Percentiles rank a stretch among this genome's conserved stretches.
Evolutionary conservation across 1,140 invertebrate genomes (phyloP).

Genomic region (Nasonia vitripennis): DNA sequence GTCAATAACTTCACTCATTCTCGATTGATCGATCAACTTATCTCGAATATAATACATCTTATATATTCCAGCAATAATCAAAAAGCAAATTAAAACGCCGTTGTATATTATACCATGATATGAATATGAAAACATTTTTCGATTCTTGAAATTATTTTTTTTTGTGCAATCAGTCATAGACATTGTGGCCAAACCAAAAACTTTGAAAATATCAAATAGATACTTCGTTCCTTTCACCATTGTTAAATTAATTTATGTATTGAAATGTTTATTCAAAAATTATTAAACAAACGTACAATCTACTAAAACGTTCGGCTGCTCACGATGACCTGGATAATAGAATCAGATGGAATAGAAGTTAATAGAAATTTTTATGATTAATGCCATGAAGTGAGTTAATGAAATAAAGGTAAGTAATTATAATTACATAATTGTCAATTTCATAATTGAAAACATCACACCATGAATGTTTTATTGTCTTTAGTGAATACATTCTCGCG

Average conservation of each 20-base stretch:
- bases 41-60: background rate
- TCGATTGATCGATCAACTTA: background rate
- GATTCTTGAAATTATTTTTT: background rate
- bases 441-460: too few relatives aligned
- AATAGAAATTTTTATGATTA: background rate
- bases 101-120: slow-evolving; percentile 27
- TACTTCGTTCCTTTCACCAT: background rate
- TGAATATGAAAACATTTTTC: background rate
- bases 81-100: background rate
- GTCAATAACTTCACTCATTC: slow-evolving; percentile 25
- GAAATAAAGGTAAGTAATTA: too few relatives aligned
- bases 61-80: background rate
- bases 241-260: background rate
- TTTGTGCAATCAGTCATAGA: background rate
- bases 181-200: slow-evolving; percentile 19
- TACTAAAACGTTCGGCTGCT: too few relatives aligned
- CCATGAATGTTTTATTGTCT: too few relatives aligned
- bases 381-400: background rate
- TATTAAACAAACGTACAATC: background rate
- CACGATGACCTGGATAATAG: too few relatives aligned
- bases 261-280: background rate
- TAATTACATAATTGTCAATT: too few relatives aligned
- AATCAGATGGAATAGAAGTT: background rate
- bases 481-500: too few relatives aligned
- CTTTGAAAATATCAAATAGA: slow-evolving; percentile 21